Evolutionary conservation across 53 echinoderm and acorn worm species (phyloP), one percentile per base, ranked within the genome.

Genomic region (Arbacia lixula): DNA sequence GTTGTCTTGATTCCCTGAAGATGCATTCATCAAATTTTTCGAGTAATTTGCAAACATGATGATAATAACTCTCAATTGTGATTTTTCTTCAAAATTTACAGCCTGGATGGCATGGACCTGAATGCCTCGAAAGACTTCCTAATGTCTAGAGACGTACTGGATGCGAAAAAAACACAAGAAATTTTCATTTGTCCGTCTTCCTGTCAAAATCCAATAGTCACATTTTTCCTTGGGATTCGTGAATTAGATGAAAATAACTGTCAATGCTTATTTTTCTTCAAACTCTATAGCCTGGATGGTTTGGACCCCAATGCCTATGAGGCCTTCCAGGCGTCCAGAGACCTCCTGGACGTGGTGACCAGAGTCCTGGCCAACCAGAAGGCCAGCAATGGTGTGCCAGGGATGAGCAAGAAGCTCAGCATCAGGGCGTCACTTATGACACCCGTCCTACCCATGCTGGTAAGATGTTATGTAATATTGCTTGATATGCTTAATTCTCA

Each of bases 401-500:
- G 92, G 17, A 92, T 98, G 99, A 86, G 62, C 58, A 98, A 94
- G 91, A 98, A 98, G 54, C 91, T 98, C 36, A 98, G 94, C 38
- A 56, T 98, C 6, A 84, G 90, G 35, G 99, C 99, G 1, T 46
- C 85, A 12, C 87, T 98, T 12, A 94, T 98, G 99, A 98, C 99
- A 8, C 94, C 99, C 2, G 99, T 98, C 21, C 85, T 95, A 14
- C 99, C 99, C 17, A 98, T 98, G 99, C 72, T 98, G 90, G 94
- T 94, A 58, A 92, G 94, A n/a, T n/a, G n/a, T n/a, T n/a, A n/a
- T n/a, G n/a, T n/a, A n/a, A n/a, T n/a, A n/a, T n/a, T n/a, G n/a
- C n/a, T n/a, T n/a, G n/a, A n/a, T n/a, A n/a, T n/a, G n/a, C n/a
- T n/a, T n/a, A n/a, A n/a, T n/a, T n/a, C 84, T 95, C 26, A 92